Evolutionary conservation across 2,888 invertebrate species (phyloP).

Genomic region (Phortica magna): DNA sequence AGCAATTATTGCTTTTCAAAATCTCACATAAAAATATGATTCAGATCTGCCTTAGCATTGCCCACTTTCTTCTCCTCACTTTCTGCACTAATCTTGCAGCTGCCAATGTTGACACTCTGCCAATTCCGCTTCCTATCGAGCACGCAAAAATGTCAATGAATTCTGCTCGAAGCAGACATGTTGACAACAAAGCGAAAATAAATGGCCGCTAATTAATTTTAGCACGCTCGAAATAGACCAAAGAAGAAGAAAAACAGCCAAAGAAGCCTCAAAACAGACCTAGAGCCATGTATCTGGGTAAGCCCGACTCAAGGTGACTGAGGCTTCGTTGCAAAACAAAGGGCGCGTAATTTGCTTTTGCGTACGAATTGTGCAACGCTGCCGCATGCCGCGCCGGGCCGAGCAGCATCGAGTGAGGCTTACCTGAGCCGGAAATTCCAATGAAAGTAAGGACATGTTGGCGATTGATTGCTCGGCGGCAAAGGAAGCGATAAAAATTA

Average conservation of each 20-base stretch:
- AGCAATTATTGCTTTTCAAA: too few relatives aligned
- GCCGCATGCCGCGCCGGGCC: constrained; percentile 44
- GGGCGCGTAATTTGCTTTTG: not conserved
- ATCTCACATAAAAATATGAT: too few relatives aligned
- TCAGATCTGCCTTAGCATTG: too few relatives aligned
- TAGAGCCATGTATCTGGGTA: not conserved
- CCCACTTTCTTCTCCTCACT: too few relatives aligned
- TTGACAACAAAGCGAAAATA: constrained; percentile 37
- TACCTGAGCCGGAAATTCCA: constrained; percentile 26
- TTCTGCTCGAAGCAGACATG: not conserved
- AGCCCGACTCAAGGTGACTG: constrained; percentile 2
- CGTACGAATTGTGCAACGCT: constrained; percentile 55
- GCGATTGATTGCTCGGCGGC: not conserved
- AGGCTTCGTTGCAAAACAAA: not conserved
- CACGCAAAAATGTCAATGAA: constrained; percentile 24
- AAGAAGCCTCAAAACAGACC: constrained; percentile 46
- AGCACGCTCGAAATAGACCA: constrained; percentile 18
- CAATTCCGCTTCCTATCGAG: not conserved
- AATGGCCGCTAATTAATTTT: constrained; percentile 61
- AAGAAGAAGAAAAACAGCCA: constrained; percentile 50
- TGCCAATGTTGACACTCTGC: too few relatives aligned
- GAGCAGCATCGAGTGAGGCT: not conserved
- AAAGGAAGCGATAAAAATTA: not conserved
- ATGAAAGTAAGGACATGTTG: not conserved
- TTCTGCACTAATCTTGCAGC: too few relatives aligned